A percentile compares a stretch with the other conserved stretches of the same genome.
These are phyloP conservation scores for Manduca sexta DNA, from an alignment of 1,140 invertebrate genomes.

Conservation along the genomic window DNA sequence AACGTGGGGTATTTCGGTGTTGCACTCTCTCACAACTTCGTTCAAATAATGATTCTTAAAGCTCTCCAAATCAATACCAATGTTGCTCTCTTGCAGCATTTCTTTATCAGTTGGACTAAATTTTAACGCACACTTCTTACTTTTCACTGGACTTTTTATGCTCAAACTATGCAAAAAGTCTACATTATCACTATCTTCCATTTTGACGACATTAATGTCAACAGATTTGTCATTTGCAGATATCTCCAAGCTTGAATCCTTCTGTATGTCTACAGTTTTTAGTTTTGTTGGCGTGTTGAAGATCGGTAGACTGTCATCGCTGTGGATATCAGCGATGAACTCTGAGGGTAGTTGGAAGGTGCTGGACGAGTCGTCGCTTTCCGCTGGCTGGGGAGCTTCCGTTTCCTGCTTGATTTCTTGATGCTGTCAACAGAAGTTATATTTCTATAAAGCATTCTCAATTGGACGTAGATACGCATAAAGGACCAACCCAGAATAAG, in stretches of 20 bases:
- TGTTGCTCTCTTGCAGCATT: conserved; percentile 16
- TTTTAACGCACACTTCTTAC: conserved; percentile 34
- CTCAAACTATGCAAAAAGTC: background rate
- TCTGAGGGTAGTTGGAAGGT: conserved; percentile 22
- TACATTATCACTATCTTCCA: conserved; percentile 7
- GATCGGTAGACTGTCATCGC: conserved; percentile 15
- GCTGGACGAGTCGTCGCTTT: conserved; percentile 8
- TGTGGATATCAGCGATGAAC: conserved; percentile 11
- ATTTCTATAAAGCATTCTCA: too few species aligned
- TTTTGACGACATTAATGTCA: conserved; percentile 35
- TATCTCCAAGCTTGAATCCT: conserved; percentile 45
- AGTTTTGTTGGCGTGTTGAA: conserved; percentile 31
- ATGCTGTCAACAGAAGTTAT: too few species aligned
- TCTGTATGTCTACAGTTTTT: conserved; percentile 37
- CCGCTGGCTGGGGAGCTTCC: too few species aligned
- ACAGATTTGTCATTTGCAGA: conserved; percentile 34
- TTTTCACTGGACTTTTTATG: conserved; percentile 16
- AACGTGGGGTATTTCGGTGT: background rate
- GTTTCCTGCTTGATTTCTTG: background rate
- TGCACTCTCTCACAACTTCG: conserved; percentile 31
- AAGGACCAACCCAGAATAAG: too few species aligned
- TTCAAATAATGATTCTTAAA: conserved; percentile 51
- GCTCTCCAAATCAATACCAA: conserved; percentile 42
- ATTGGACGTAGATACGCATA: too few species aligned
- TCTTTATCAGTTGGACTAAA: conserved; percentile 38